Percentiles rank a stretch among this genome's conserved stretches.
These are phyloP conservation scores for Dryococelus australis DNA, from an alignment of 2,888 invertebrate species.

Conservation along the genomic window DNA sequence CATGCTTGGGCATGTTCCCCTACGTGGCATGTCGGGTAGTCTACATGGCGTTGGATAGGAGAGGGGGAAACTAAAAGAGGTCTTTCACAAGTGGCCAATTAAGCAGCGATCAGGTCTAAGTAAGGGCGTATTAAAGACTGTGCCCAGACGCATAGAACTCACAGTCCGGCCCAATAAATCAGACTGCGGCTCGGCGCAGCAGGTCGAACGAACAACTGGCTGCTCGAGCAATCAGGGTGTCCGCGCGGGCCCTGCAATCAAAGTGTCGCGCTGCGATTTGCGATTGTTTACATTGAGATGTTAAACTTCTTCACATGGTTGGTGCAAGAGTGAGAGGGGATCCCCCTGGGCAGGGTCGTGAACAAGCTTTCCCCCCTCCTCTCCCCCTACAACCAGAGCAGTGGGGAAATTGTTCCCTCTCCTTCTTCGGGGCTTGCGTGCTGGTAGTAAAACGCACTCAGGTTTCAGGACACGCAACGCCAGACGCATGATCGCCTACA, in stretches of 20 bases:
- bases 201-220: neutral
- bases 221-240: neutral
- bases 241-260: neutral
- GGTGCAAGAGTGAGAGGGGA: neutral
- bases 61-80: no score
- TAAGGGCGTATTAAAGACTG: no score
- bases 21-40: no score
- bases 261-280: neutral
- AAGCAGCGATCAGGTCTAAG: no score
- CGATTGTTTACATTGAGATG: slow-evolving; percentile 11
- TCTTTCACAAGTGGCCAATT: no score
- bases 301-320: neutral
- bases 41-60: no score
- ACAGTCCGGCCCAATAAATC: neutral
- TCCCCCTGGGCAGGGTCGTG: neutral
- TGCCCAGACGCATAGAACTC: neutral
- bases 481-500: no score
- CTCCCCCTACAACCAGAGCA: no score
- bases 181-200: neutral
- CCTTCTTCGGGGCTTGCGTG: neutral
- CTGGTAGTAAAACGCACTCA: no score
- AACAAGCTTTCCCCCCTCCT: neutral
- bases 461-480: no score
- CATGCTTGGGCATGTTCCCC: no score
- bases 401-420: neutral